Conservation (phyloP, 2,113 vertebrate genomes). For the Planiliza haematocheilus region DNA sequence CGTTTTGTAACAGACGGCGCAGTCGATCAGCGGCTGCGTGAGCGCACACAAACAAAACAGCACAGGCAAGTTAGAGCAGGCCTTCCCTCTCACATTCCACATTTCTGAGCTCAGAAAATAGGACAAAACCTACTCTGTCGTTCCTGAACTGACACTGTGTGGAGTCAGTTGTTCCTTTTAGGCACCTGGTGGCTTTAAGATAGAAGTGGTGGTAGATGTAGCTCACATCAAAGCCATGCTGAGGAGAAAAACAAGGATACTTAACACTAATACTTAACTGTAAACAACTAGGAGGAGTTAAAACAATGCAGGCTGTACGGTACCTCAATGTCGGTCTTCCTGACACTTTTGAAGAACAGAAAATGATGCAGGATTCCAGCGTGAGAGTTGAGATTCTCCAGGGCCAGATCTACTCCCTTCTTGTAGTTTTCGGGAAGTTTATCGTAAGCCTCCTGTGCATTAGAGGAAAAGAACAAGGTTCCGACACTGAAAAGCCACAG, state of each 20-base stretch:
- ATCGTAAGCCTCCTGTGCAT: slow-evolving; percentile 51
- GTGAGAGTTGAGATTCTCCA: slow-evolving; percentile 70
- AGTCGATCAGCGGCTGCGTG: slow-evolving; percentile 82
- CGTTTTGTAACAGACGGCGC: slow-evolving; percentile 80
- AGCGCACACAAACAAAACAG: slow-evolving; percentile 52
- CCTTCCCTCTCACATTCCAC: neutral
- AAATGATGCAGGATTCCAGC: slow-evolving; percentile 70
- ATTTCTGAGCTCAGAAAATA: neutral
- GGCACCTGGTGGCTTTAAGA: slow-evolving; percentile 80
- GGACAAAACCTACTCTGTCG: slow-evolving; percentile 72
- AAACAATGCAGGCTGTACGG: neutral
- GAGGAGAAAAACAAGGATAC: slow-evolving; percentile 5
- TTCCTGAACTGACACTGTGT: slow-evolving; percentile 75
- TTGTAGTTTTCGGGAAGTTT: slow-evolving; percentile 65
- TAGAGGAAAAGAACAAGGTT: slow-evolving; percentile 24
- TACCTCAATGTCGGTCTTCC: slow-evolving; percentile 72
- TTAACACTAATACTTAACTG: neutral
- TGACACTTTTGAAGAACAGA: slow-evolving; percentile 72
- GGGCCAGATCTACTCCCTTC: slow-evolving; percentile 77
- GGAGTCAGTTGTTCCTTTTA: slow-evolving; percentile 58
- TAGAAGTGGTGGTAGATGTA: slow-evolving; percentile 80
- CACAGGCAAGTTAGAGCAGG: slow-evolving; percentile 44
- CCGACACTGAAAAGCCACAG: slow-evolving; percentile 52
- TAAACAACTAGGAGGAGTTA: neutral
- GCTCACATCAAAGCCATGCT: slow-evolving; percentile 75